Percentiles rank a stretch among this genome's conserved stretches.
Evolutionary conservation across 2,113 vertebrate species (phyloP).

Genomic region (Emydura subglobosa): DNA sequence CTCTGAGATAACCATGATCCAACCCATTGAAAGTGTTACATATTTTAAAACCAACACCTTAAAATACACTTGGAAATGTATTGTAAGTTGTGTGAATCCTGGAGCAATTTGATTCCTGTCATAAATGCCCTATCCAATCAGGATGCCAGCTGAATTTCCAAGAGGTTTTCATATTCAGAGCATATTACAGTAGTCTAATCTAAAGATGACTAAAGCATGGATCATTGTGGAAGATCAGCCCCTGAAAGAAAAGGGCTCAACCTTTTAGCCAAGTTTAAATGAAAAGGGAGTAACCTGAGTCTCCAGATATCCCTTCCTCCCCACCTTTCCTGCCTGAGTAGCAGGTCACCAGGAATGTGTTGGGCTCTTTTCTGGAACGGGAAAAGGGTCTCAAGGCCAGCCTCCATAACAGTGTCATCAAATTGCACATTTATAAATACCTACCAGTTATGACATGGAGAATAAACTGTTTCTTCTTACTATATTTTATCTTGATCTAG

Average conservation of each 20-base stretch:
- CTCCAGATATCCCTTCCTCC: neutral
- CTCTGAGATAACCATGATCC: neutral
- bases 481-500: constrained; percentile 68
- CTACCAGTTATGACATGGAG: neutral
- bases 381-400: neutral
- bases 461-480: neutral
- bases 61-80: neutral
- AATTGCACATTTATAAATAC: neutral
- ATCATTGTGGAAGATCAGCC: neutral
- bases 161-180: neutral
- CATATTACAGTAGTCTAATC: neutral
- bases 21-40: neutral
- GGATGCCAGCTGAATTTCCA: neutral
- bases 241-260: neutral
- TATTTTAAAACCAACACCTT: neutral
- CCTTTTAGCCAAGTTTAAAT: neutral
- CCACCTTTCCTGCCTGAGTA: neutral
- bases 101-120: neutral
- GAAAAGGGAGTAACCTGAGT: neutral
- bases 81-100: neutral
- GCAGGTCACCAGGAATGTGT: rapidly evolving
- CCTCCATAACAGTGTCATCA: neutral
- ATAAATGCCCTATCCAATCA: neutral
- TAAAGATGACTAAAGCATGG: neutral
- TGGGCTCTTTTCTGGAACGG: neutral